Evolutionary conservation across 2,797 vertebrate species (phyloP).

Genomic region (Ceyx erithaca): DNA sequence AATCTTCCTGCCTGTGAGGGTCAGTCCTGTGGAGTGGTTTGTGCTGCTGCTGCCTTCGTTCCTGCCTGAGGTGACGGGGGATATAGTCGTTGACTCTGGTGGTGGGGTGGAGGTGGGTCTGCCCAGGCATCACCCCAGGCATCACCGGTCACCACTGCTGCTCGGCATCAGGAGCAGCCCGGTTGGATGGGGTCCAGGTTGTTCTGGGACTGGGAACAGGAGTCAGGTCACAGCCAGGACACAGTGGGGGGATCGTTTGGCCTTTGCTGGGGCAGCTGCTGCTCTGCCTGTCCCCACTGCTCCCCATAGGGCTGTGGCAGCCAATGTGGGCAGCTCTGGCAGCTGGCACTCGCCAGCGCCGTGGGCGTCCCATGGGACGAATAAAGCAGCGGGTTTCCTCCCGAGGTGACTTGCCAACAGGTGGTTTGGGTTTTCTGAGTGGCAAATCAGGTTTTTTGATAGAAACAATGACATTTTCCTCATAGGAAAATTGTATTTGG

Average conservation of each 20-base stretch:
- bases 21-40: not conserved
- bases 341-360: not conserved
- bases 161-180: not conserved
- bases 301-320: too few relatives aligned
- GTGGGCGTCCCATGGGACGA: too few relatives aligned
- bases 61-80: not conserved
- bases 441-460: not conserved
- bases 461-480: not conserved
- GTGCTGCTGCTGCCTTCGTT: not conserved
- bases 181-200: fast-evolving
- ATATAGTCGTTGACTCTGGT: fast-evolving
- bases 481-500: not conserved
- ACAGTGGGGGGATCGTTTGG: not conserved
- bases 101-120: not conserved
- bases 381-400: not conserved
- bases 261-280: not conserved
- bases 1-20: not conserved
- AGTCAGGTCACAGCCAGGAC: fast-evolving
- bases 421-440: not conserved
- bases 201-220: not conserved
- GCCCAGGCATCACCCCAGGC: not conserved
- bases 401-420: not conserved
- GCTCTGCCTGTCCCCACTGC: not conserved
- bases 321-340: fast-evolving
- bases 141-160: not conserved